phyloP scores from a whole-genome alignment of 2,888 invertebrate genomes.

The Sabatieria punctata region DNA sequence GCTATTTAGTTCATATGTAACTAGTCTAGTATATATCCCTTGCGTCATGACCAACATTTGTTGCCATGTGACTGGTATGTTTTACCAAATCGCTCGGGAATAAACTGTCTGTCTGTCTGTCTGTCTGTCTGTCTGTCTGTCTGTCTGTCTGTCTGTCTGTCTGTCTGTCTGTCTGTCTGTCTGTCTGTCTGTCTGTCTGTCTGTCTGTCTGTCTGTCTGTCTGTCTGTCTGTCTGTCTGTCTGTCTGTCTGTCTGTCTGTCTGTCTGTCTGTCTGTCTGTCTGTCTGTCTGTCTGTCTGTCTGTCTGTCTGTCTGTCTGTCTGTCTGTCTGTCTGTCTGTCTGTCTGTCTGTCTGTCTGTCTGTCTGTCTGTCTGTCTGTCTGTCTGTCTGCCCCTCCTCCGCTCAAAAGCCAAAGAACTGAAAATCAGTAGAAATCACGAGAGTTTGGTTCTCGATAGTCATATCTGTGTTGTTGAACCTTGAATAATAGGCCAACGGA shows the following conservation, averaged over 20 bases:
- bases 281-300: conserved; percentile 4
- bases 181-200: conserved; percentile 5
- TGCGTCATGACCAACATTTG: no score
- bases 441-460: no score
- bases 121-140: conserved; percentile 5
- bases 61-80: no score
- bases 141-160: conserved; percentile 5
- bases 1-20: no score
- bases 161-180: conserved; percentile 6
- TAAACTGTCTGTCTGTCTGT: conserved; percentile 6
- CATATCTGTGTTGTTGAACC: no score
- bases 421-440: no score
- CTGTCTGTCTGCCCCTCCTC: not conserved
- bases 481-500: no score
- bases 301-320: not conserved
- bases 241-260: not conserved
- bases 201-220: conserved; percentile 6
- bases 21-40: no score
- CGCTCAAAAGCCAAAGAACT: no score
- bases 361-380: not conserved
- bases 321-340: not conserved
- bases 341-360: not conserved
- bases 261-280: conserved; percentile 3
- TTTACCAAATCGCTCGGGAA: no score
- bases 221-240: conserved; percentile 6